A percentile compares a stretch with the other conserved stretches of the same genome.
Conservation (phyloP, 2,113 vertebrate species). For the Leuciscus idus region DNA sequence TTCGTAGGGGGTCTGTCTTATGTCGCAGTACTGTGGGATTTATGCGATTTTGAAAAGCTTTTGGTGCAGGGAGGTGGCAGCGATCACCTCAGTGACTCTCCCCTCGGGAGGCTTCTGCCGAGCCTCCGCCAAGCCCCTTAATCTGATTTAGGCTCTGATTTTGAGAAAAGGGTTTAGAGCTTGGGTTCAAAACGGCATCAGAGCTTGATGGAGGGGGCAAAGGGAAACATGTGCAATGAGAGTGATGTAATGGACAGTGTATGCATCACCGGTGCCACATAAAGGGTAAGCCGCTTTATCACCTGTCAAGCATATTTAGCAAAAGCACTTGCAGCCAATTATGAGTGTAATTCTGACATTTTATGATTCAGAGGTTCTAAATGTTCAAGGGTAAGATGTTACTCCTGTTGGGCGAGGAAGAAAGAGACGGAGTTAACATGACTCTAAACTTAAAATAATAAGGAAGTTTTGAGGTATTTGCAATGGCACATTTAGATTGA, state of each 20-base stretch:
- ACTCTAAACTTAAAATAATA: not conserved
- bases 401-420: not conserved
- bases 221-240: slow-evolving; percentile 25
- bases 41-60: slow-evolving; percentile 52
- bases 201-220: slow-evolving; percentile 9
- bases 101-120: slow-evolving; percentile 25
- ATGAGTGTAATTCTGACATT: not conserved
- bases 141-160: slow-evolving; percentile 53
- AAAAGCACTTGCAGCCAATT: not conserved
- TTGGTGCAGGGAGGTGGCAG: slow-evolving; percentile 43
- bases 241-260: slow-evolving; percentile 4
- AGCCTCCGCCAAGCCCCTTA: slow-evolving; percentile 28
- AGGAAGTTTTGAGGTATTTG: not conserved
- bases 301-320: not conserved
- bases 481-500: no score
- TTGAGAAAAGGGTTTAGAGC: slow-evolving; percentile 46
- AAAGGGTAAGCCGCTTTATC: slow-evolving; percentile 3
- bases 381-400: not conserved
- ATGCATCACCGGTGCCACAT: not conserved
- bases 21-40: slow-evolving; percentile 45
- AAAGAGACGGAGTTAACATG: not conserved
- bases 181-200: slow-evolving; percentile 33
- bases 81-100: slow-evolving; percentile 53
- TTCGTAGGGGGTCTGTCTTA: slow-evolving; percentile 58
- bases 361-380: not conserved